Evolutionary conservation across 1,140 invertebrate species (phyloP).

Genomic region (Rhagoletis zephyria): DNA sequence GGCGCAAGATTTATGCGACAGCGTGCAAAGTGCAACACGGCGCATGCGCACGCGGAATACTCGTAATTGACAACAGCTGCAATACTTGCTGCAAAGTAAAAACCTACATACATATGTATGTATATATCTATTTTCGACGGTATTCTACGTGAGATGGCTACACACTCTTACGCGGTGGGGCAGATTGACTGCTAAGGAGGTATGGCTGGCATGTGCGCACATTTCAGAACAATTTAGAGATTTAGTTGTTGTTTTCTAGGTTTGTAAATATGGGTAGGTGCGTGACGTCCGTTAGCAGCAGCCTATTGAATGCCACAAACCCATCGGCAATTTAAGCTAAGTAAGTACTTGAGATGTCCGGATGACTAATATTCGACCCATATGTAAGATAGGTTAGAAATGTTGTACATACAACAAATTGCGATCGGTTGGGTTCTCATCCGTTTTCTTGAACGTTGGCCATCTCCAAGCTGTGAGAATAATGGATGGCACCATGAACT

Average conservation of each 20-base stretch:
- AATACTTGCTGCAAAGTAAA: not conserved
- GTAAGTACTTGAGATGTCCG: no score
- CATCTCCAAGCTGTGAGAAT: no score
- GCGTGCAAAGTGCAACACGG: slow-evolving; percentile 42
- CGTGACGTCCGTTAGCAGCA: slow-evolving; percentile 45
- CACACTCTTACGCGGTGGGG: not conserved
- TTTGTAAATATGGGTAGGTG: slow-evolving; percentile 40
- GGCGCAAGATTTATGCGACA: slow-evolving; percentile 42
- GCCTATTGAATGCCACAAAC: not conserved
- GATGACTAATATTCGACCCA: no score
- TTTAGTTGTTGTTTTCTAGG: not conserved
- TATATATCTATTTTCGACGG: no score
- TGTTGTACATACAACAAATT: no score
- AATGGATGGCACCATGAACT: no score
- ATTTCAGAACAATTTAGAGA: slow-evolving; percentile 40
- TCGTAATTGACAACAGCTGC: slow-evolving; percentile 39
- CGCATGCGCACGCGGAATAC: slow-evolving; percentile 42
- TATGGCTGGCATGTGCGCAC: slow-evolving; percentile 23
- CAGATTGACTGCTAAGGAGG: not conserved
- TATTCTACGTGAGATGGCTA: not conserved
- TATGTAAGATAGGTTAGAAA: no score
- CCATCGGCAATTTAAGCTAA: not conserved
- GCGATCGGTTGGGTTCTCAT: no score
- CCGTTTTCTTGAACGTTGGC: no score
- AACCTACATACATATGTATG: not conserved